Evolutionary conservation across 1,140 invertebrate genomes (phyloP).

Genomic region (Trichoplusia ni): DNA sequence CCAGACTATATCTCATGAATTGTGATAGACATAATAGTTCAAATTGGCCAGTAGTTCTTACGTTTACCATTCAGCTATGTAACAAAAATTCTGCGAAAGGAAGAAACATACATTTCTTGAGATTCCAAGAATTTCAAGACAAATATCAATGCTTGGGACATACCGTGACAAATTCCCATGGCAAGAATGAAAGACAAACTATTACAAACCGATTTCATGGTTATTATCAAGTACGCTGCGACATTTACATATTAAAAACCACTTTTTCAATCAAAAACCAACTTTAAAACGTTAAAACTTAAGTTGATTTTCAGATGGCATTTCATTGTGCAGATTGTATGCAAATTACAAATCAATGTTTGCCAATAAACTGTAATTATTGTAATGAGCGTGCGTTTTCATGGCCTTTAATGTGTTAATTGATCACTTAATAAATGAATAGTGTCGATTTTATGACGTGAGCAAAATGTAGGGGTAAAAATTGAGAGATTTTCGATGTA

Average conservation of each 20-base stretch:
- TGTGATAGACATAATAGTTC: no score
- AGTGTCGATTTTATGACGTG: conserved; percentile 9
- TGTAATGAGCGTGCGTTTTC: conserved; percentile 22
- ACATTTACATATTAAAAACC: conserved; percentile 16
- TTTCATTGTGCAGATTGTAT: conserved; percentile 16
- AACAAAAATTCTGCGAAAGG: not conserved
- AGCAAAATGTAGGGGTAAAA: not conserved
- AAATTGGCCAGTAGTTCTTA: no score
- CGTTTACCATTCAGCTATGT: no score
- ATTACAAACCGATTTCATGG: conserved; percentile 22
- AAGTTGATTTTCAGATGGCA: not conserved
- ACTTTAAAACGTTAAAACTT: not conserved
- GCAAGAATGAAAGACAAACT: conserved; percentile 1
- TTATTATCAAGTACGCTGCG: conserved; percentile 13
- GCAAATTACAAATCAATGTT: conserved; percentile 31
- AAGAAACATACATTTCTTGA: no score
- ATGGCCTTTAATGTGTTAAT: conserved; percentile 30
- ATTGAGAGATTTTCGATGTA: no score
- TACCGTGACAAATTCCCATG: conserved; percentile 7
- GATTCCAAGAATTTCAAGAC: no score
- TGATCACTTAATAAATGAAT: conserved; percentile 27
- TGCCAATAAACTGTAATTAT: conserved; percentile 28
- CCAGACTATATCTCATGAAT: no score
- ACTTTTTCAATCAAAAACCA: not conserved
- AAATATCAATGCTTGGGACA: conserved; percentile 18